Conservation (phyloP, 2,888 invertebrate genomes). For the Timandra comae region DNA sequence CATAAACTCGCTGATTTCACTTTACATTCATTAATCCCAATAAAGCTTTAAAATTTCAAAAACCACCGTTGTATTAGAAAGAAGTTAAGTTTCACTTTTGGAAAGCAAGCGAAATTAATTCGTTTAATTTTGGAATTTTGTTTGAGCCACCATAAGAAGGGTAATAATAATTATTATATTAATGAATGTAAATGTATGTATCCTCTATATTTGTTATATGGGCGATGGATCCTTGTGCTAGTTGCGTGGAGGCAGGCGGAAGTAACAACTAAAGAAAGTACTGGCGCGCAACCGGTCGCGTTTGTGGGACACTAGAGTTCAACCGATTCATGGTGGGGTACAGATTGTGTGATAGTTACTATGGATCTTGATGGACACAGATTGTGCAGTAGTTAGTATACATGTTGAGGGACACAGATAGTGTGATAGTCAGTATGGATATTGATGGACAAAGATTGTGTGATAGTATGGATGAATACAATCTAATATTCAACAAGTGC, state of each 20-base stretch:
- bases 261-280: constrained; percentile 75
- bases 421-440: too few species aligned
- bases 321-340: constrained; percentile 9
- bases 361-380: too few species aligned
- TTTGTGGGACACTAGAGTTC: constrained; percentile 58
- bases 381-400: too few species aligned
- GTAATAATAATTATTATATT: constrained; percentile 6
- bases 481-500: too few species aligned
- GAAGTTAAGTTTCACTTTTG: constrained; percentile 23
- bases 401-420: too few species aligned
- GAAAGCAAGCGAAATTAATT: constrained; percentile 23
- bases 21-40: constrained; percentile 8
- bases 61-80: constrained; percentile 7
- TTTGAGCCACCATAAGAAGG: constrained; percentile 2
- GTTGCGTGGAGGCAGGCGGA: constrained; percentile 71
- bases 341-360: too few species aligned
- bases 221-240: constrained; percentile 51
- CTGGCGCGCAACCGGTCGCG: constrained; percentile 60
- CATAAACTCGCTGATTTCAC: constrained; percentile 12
- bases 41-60: constrained; percentile 12
- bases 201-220: constrained; percentile 28
- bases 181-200: constrained; percentile 20
- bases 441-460: too few species aligned
- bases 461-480: too few species aligned
- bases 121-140: constrained; percentile 13